phyloP scores from a whole-genome alignment of 2,888 invertebrate genomes.

The Eupeodes latifasciatus region DNA sequence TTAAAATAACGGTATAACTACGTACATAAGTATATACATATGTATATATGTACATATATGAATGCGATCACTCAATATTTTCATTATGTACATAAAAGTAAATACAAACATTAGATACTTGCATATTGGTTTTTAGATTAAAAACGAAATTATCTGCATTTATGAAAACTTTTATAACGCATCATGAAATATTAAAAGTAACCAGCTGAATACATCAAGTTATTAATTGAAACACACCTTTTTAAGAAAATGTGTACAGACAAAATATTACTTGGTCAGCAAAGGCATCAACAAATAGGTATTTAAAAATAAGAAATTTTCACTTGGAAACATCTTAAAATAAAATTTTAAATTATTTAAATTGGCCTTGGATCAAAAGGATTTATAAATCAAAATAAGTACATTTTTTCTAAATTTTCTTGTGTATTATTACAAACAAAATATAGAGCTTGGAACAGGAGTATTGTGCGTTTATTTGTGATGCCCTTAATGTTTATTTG shows the following conservation, averaged over 20 bases:
- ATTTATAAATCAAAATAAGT: background rate
- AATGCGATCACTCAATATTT: background rate
- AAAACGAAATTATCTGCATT: no score
- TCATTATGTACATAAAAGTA: background rate
- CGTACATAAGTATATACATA: no score
- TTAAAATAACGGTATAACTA: slow-evolving; percentile 10
- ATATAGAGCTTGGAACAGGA: background rate
- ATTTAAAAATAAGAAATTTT: slow-evolving; percentile 2
- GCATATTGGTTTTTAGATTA: no score
- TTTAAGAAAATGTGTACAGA: background rate
- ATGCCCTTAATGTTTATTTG: background rate
- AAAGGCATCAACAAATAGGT: slow-evolving; percentile 1
- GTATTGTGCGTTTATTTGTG: background rate
- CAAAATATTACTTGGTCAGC: background rate
- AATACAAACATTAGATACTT: no score
- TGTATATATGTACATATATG: no score
- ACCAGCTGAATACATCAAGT: background rate
- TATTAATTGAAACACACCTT: background rate
- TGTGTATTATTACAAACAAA: background rate
- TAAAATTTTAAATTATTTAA: background rate
- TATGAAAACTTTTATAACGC: background rate
- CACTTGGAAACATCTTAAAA: slow-evolving; percentile 21
- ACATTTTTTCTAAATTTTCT: background rate
- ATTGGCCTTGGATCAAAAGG: background rate
- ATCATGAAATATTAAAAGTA: background rate